Evolutionary conservation across 2,797 vertebrate genomes (phyloP).

Genomic region (Dendrocincla tyrannina): DNA sequence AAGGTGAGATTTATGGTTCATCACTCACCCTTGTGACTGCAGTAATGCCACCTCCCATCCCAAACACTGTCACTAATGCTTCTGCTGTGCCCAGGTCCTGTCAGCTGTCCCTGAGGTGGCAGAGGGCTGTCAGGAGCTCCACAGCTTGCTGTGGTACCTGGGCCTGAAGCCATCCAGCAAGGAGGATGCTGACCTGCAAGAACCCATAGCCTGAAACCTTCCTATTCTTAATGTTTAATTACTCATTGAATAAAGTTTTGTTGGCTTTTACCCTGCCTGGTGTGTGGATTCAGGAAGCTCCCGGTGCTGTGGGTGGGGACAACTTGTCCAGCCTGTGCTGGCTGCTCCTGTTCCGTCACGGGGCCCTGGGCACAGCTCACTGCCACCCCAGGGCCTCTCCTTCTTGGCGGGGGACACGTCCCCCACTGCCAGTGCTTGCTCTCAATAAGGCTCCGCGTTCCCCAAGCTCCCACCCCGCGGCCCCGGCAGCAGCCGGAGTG

Average conservation of each 20-base stretch:
- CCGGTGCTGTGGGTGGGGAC: neutral
- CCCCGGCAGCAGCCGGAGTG: neutral
- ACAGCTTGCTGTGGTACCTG: constrained; percentile 57
- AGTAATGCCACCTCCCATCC: neutral
- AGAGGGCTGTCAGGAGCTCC: constrained; percentile 49
- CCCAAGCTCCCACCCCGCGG: neutral
- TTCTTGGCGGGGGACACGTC: rapidly evolving
- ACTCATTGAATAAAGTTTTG: constrained; percentile 41
- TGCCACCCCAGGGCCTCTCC: neutral
- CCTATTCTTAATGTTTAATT: neutral
- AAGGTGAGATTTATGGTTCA: constrained; percentile 59
- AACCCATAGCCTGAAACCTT: neutral
- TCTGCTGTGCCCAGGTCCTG: neutral
- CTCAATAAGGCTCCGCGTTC: neutral
- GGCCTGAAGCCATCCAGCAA: neutral
- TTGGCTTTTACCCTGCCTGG: neutral
- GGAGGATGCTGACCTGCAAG: neutral
- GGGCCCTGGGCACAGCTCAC: neutral
- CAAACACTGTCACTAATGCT: neutral
- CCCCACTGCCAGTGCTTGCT: neutral
- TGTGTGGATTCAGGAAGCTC: neutral
- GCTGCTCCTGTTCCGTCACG: neutral
- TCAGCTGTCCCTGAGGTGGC: constrained; percentile 29
- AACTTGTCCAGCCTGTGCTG: neutral
- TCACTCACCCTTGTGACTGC: neutral